phyloP scores from a whole-genome alignment of 2,888 invertebrate genomes.

The Flexamia atlantica region DNA sequence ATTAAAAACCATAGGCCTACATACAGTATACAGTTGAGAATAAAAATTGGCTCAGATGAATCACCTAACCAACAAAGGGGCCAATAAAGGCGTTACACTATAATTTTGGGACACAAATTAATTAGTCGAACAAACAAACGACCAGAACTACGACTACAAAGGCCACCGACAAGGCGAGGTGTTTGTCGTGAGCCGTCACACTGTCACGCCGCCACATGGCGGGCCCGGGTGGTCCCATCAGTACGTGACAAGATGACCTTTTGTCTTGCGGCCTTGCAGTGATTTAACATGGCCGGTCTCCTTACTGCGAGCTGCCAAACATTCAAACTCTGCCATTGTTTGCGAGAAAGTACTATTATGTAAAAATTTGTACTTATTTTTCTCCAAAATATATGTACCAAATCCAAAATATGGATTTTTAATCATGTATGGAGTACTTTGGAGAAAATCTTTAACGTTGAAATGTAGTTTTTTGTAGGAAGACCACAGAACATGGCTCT shows the following conservation, averaged over 20 bases:
- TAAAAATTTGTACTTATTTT: no score
- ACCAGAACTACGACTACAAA: neutral
- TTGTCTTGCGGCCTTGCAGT: neutral
- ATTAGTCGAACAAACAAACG: neutral
- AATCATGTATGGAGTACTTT: no score
- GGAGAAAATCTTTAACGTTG: no score
- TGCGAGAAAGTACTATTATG: no score
- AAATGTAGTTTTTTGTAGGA: no score
- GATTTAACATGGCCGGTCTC: neutral
- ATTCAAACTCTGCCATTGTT: neutral
- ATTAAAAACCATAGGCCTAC: no score
- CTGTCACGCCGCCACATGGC: neutral
- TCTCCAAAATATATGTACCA: no score
- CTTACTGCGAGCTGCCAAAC: neutral
- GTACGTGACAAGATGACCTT: constrained; percentile 5
- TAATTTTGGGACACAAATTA: neutral
- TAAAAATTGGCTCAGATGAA: no score
- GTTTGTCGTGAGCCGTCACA: neutral
- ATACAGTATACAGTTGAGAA: no score
- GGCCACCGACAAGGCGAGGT: neutral
- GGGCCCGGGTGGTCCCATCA: neutral
- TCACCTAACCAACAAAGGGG: no score
- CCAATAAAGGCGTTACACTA: neutral
- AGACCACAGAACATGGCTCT: no score
- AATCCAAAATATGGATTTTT: no score